These are phyloP conservation scores for Ephydatia muelleri DNA, from an alignment of 37 sponge, comb jelly and placozoan species.

Conservation along the genomic window DNA sequence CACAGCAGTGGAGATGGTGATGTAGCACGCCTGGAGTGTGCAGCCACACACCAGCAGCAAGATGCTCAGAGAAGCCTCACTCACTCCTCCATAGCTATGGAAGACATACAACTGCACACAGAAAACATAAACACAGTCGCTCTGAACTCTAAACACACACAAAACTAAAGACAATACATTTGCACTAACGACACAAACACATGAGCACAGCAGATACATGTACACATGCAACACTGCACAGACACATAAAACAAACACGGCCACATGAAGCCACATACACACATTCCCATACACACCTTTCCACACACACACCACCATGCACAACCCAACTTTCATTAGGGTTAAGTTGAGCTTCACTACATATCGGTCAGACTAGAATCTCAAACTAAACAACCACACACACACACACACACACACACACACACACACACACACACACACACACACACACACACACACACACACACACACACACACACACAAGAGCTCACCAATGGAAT, in stretches of 20 bases:
- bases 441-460: conserved; percentile 3
- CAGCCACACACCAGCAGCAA: conserved; percentile 67
- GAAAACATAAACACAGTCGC: background rate
- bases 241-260: too few species aligned
- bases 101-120: background rate
- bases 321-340: too few species aligned
- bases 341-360: too few species aligned
- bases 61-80: background rate
- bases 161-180: background rate
- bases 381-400: background rate
- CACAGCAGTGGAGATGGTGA: conserved; percentile 91
- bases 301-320: background rate
- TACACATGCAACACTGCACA: too few species aligned
- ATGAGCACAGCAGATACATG: background rate
- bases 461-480: background rate
- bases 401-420: background rate
- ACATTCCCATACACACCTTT: background rate
- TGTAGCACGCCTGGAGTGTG: conserved; percentile 79
- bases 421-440: background rate
- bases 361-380: too few species aligned
- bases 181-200: background rate
- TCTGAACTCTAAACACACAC: background rate
- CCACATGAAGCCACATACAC: too few species aligned
- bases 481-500: background rate
- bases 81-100: background rate